Percentiles rank a stretch among this genome's conserved stretches.
Evolutionary conservation across 2,888 invertebrate genomes (phyloP).

Genomic region (Plagiodera versicolora): DNA sequence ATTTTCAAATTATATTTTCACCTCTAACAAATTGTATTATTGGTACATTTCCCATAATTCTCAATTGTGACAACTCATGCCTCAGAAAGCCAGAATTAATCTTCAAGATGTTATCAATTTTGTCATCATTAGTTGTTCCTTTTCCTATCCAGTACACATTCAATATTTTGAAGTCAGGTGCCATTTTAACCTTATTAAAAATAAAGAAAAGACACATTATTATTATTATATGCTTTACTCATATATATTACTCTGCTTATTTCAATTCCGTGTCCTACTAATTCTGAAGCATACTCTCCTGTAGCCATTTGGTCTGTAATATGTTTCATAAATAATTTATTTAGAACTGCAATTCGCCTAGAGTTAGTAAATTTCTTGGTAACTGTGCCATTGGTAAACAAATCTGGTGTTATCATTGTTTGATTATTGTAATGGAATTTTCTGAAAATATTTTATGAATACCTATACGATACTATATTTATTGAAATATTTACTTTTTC

Average conservation of each 20-base stretch:
- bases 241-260: constrained; percentile 63
- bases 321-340: constrained; percentile 79
- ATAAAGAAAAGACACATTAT: constrained; percentile 15
- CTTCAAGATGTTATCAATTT: constrained; percentile 60
- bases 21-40: constrained; percentile 73
- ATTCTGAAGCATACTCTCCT: constrained; percentile 63
- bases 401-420: constrained; percentile 35
- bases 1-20: constrained; percentile 35
- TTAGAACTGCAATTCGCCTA: constrained; percentile 68
- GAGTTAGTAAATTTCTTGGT: constrained; percentile 60
- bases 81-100: constrained; percentile 63
- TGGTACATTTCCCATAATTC: constrained; percentile 76
- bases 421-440: constrained; percentile 43
- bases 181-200: constrained; percentile 62
- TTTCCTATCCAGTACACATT: constrained; percentile 73
- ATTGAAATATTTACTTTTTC: constrained; percentile 23
- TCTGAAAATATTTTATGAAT: constrained; percentile 15
- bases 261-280: constrained; percentile 70
- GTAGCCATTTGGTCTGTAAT: constrained; percentile 79
- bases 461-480: constrained; percentile 3
- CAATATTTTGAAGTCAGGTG: constrained; percentile 66
- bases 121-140: constrained; percentile 57
- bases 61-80: constrained; percentile 72
- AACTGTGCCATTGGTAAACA: constrained; percentile 52
- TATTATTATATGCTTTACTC: too few species aligned